phyloP scores from a whole-genome alignment of 2,888 invertebrate species.

The Dastarcus helophoroides region DNA sequence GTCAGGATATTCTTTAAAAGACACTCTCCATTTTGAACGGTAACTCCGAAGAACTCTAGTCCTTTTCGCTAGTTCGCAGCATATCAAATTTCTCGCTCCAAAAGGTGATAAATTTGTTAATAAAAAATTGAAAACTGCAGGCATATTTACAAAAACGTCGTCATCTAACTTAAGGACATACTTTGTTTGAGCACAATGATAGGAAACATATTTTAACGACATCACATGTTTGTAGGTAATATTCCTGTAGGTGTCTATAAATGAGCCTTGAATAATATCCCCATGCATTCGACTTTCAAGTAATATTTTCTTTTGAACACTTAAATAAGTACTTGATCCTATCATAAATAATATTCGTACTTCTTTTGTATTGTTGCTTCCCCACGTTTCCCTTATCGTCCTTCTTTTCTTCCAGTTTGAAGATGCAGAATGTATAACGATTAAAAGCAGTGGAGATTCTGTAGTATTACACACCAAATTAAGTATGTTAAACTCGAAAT shows the following conservation, averaged over 20 bases:
- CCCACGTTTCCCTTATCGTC: constrained; percentile 63
- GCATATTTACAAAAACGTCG: constrained; percentile 58
- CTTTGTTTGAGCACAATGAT: constrained; percentile 53
- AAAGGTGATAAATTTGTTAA: constrained; percentile 42
- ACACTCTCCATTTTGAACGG: constrained; percentile 61
- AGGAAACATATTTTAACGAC: constrained; percentile 63
- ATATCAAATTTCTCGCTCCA: constrained; percentile 45
- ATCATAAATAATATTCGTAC: constrained; percentile 8
- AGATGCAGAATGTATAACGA: constrained; percentile 60
- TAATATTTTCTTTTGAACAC: constrained; percentile 23
- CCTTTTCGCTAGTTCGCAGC: constrained; percentile 44
- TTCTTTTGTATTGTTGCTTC: constrained; percentile 20
- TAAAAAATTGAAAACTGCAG: constrained; percentile 40
- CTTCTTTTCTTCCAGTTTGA: constrained; percentile 48
- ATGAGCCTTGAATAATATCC: constrained; percentile 69
- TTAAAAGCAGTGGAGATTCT: constrained; percentile 39
- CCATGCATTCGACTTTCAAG: constrained; percentile 44
- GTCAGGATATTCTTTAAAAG: constrained; percentile 46
- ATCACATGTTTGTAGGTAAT: constrained; percentile 75
- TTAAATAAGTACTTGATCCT: constrained; percentile 4
- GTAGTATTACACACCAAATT: constrained; percentile 33
- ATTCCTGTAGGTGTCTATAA: constrained; percentile 64
- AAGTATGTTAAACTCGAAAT: constrained; percentile 51
- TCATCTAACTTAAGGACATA: constrained; percentile 60
- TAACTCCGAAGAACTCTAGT: constrained; percentile 45